Conservation (phyloP, 1,140 invertebrate species). For the Paralvinella palmiformis region DNA sequence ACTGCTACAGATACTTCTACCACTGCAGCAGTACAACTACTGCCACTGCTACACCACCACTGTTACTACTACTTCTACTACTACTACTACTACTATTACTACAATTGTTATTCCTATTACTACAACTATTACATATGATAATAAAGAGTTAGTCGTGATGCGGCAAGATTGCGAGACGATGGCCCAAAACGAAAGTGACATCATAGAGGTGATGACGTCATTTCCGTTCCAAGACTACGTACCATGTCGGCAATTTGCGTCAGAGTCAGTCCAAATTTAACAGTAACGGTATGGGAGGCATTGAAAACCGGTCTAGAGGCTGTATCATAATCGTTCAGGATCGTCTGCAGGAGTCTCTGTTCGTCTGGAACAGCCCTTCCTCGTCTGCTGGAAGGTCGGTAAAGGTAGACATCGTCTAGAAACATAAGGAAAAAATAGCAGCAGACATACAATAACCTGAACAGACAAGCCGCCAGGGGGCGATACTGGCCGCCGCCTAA, state of each 20-base stretch:
- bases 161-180: no score
- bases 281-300: conserved; percentile 89
- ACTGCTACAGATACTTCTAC: no score
- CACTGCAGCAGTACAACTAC: no score
- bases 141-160: no score
- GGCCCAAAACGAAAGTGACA: no score
- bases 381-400: background rate
- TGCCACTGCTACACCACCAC: no score
- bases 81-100: no score
- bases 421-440: background rate
- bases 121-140: no score
- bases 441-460: background rate
- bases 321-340: conserved; percentile 92
- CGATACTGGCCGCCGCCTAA: no score
- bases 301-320: conserved; percentile 95
- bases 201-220: no score
- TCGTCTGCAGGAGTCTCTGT: conserved; percentile 83
- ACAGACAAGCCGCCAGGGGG: background rate
- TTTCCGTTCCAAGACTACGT: conserved; percentile 57
- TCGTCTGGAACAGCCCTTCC: conserved; percentile 64
- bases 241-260: conserved; percentile 99
- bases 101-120: no score
- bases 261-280: conserved; percentile 95
- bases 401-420: background rate
- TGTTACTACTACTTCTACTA: no score